These are phyloP conservation scores for Ceryle rudis DNA, from an alignment of 2,797 vertebrate species.

Conservation along the genomic window DNA sequence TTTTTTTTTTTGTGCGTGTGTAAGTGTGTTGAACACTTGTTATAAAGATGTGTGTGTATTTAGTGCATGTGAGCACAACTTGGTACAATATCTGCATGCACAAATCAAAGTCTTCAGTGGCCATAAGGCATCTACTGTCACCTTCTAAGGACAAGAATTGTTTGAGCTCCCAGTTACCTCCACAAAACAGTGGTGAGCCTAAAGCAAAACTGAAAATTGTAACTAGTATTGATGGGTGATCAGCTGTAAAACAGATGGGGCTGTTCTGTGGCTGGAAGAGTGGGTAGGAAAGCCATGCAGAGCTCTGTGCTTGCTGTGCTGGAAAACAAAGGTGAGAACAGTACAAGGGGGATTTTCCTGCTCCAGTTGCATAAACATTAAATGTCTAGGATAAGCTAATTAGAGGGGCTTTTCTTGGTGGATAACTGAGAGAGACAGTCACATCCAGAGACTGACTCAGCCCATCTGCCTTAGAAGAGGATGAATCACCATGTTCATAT, in stretches of 20 bases:
- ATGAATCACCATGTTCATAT: background rate
- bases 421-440: background rate
- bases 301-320: background rate
- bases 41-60: background rate
- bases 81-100: background rate
- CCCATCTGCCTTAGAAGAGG: background rate
- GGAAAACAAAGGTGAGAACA: background rate
- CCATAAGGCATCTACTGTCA: background rate
- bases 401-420: conserved; percentile 33
- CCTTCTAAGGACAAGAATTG: background rate
- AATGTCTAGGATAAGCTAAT: conserved; percentile 39
- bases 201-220: background rate
- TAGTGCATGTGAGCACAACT: background rate
- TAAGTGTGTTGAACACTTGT: background rate
- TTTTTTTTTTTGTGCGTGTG: background rate
- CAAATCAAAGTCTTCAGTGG: background rate
- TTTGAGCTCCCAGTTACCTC: background rate
- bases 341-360: background rate
- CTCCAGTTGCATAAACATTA: background rate
- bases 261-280: background rate
- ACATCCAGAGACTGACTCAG: conserved; percentile 46
- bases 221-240: background rate
- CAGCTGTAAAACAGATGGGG: conserved; percentile 26
- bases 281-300: accelerated
- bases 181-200: background rate